Percentiles rank a stretch among this genome's conserved stretches.
These are phyloP conservation scores for Microcebus lehilahytsara DNA, from an alignment of 2,113 vertebrate genomes.

Conservation along the genomic window DNA sequence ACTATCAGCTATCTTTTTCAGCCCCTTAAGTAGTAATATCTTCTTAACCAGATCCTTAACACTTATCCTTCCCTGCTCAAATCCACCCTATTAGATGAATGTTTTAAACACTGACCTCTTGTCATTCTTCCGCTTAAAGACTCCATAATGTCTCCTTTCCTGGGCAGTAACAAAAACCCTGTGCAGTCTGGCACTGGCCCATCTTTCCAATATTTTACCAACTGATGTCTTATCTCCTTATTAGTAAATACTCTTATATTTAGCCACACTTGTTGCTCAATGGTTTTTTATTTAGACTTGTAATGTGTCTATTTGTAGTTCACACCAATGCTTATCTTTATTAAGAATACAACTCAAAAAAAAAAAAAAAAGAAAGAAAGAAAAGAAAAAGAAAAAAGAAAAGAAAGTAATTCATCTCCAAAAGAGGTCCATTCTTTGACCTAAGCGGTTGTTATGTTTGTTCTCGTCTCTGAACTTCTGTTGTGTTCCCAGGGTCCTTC, in stretches of 20 bases:
- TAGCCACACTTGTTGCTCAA: background rate
- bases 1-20: background rate
- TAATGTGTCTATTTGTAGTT: background rate
- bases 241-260: background rate
- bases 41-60: conserved; percentile 41
- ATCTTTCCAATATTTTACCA: background rate
- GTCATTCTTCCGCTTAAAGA: background rate
- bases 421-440: background rate
- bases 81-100: background rate
- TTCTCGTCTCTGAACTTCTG: background rate
- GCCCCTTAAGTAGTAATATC: conserved; percentile 33
- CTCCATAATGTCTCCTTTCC: background rate
- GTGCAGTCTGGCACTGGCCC: background rate
- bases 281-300: background rate
- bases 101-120: background rate
- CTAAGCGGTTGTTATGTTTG: background rate
- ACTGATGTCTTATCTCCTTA: background rate
- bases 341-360: background rate
- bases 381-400: too few relatives aligned
- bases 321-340: background rate
- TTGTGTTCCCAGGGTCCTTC: background rate
- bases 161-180: background rate
- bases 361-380: too few relatives aligned
- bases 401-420: background rate
- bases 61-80: background rate